A percentile compares a stretch with the other conserved stretches of the same genome.
Evolutionary conservation across 2,113 vertebrate species (phyloP).

Genomic region (Geothlypis trichas): DNA sequence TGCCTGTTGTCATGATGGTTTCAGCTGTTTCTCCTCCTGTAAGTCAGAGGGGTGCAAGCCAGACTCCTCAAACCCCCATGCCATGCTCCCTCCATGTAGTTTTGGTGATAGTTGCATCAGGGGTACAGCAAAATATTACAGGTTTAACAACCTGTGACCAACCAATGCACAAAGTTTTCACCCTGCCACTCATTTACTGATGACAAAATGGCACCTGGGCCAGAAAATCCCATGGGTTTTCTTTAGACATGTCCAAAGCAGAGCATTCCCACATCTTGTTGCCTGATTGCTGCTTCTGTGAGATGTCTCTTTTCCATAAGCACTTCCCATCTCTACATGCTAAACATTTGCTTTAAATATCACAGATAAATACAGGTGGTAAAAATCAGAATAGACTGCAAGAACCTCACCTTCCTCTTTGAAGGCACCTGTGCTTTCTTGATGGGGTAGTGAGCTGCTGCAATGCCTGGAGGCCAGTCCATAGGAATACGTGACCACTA

Average conservation of each 20-base stretch:
- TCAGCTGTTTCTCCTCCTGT: background rate
- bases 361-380: background rate
- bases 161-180: background rate
- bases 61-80: background rate
- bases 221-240: background rate
- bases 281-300: background rate
- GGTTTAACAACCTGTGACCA: background rate
- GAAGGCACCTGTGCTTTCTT: background rate
- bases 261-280: background rate
- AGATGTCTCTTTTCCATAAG: background rate
- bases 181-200: background rate
- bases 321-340: background rate
- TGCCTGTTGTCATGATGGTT: background rate
- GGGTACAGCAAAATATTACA: background rate
- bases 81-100: rapidly evolving
- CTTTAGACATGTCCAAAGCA: background rate
- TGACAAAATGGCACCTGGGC: background rate
- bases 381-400: background rate
- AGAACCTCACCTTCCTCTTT: background rate
- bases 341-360: background rate
- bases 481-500: background rate
- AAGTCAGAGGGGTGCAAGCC: background rate
- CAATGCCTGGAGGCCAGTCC: background rate
- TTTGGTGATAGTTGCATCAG: background rate
- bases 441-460: background rate